These are phyloP conservation scores for Andinoacara biseriatus DNA, from an alignment of 2,113 vertebrate species.

Conservation along the genomic window DNA sequence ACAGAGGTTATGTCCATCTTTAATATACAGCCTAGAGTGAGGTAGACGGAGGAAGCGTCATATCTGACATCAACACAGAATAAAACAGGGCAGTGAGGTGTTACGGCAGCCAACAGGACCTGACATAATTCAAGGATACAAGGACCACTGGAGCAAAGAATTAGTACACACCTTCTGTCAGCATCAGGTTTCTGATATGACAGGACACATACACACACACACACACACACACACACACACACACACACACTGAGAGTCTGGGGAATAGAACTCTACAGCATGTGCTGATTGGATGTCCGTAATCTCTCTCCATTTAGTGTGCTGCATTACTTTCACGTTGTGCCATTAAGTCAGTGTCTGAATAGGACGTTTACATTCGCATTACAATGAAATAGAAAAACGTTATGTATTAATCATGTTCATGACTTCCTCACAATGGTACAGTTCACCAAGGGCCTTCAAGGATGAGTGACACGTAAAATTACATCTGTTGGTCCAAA, in stretches of 20 bases:
- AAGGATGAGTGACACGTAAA: too few species aligned
- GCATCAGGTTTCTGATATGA: neutral
- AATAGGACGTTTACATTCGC: neutral
- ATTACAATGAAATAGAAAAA: neutral
- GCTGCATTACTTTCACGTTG: neutral
- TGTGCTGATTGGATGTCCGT: constrained; percentile 16
- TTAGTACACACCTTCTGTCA: constrained; percentile 40
- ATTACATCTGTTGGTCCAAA: neutral
- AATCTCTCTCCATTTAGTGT: neutral
- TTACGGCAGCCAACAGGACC: neutral
- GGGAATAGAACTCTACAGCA: constrained; percentile 13
- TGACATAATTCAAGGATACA: constrained; percentile 13
- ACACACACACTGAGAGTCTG: neutral
- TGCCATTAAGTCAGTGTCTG: neutral
- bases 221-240: neutral
- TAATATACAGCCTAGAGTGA: neutral
- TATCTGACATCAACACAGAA: neutral
- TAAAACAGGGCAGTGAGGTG: constrained; percentile 22
- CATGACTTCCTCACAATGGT: neutral
- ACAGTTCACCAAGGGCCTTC: neutral
- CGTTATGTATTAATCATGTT: neutral
- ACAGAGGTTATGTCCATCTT: neutral
- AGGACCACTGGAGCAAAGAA: constrained; percentile 57
- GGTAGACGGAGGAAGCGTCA: neutral
- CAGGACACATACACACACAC: neutral